Evolutionary conservation across 2,888 invertebrate species (phyloP).

Genomic region (Hyles lineata): DNA sequence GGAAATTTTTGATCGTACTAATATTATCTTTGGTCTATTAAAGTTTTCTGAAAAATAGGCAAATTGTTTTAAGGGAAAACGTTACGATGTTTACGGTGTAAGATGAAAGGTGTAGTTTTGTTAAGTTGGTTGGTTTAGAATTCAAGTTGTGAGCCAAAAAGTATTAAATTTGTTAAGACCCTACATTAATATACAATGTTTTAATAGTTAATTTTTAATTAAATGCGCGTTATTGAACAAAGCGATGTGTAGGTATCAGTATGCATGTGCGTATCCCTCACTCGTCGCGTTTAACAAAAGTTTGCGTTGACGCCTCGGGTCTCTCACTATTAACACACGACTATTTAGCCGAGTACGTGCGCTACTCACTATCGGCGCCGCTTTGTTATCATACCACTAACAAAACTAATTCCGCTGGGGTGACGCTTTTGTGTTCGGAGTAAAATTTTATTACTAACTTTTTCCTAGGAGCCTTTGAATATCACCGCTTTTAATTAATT

Average conservation of each 20-base stretch:
- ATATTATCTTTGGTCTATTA: too few relatives aligned
- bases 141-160: too few relatives aligned
- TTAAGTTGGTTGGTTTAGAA: too few relatives aligned
- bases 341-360: slow-evolving; percentile 11
- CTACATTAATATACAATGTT: not conserved
- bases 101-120: too few relatives aligned
- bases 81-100: too few relatives aligned
- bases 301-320: slow-evolving; percentile 22
- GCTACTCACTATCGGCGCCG: slow-evolving; percentile 5
- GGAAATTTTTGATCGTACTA: too few relatives aligned
- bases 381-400: slow-evolving; percentile 10
- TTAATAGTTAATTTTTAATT: not conserved
- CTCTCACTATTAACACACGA: not conserved
- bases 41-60: too few relatives aligned
- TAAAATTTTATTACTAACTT: not conserved
- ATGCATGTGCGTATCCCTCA: not conserved
- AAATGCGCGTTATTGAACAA: not conserved
- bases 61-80: too few relatives aligned
- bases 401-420: not conserved
- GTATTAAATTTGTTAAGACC: too few relatives aligned
- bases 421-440: not conserved
- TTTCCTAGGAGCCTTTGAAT: not conserved
- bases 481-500: too few relatives aligned
- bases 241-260: not conserved
- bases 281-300: slow-evolving; percentile 24